Conservation (phyloP, 2,888 invertebrate genomes). For the Acanthosepion pharaonis region DNA sequence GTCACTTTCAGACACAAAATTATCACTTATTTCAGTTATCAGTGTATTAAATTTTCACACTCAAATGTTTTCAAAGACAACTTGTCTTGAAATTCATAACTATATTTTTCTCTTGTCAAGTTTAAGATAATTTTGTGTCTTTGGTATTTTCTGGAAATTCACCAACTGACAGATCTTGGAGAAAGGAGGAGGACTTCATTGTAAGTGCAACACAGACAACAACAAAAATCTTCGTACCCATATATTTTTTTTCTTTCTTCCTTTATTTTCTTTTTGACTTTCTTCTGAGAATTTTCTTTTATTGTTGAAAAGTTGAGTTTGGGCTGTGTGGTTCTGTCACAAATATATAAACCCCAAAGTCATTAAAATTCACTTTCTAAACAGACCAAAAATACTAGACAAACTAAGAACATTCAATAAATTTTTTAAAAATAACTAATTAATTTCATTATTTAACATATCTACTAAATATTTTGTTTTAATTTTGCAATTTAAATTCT, state of each 20-base stretch:
- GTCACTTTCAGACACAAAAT: too few relatives aligned
- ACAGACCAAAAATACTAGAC: not conserved
- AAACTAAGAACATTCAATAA: not conserved
- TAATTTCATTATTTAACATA: not conserved
- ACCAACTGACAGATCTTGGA: not conserved
- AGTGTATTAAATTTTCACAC: too few relatives aligned
- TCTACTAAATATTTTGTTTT: too few relatives aligned
- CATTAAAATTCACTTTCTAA: not conserved
- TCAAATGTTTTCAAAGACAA: too few relatives aligned
- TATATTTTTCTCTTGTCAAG: too few relatives aligned
- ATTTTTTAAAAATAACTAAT: not conserved
- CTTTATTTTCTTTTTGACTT: not conserved
- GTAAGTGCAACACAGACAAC: not conserved
- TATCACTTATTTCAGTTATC: too few relatives aligned
- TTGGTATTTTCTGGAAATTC: not conserved
- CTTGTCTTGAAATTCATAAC: too few relatives aligned
- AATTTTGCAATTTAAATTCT: too few relatives aligned
- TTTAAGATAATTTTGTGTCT: too few relatives aligned
- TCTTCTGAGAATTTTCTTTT: conserved; percentile 8
- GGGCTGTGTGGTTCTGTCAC: not conserved
- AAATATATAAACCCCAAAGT: not conserved
- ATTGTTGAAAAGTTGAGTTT: not conserved
- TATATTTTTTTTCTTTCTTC: not conserved
- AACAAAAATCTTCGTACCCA: not conserved
- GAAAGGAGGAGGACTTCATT: too few relatives aligned